A percentile compares a stretch with the other conserved stretches of the same genome.
Conservation (phyloP, 2,113 vertebrate genomes). For the Pluvianellus socialis region DNA sequence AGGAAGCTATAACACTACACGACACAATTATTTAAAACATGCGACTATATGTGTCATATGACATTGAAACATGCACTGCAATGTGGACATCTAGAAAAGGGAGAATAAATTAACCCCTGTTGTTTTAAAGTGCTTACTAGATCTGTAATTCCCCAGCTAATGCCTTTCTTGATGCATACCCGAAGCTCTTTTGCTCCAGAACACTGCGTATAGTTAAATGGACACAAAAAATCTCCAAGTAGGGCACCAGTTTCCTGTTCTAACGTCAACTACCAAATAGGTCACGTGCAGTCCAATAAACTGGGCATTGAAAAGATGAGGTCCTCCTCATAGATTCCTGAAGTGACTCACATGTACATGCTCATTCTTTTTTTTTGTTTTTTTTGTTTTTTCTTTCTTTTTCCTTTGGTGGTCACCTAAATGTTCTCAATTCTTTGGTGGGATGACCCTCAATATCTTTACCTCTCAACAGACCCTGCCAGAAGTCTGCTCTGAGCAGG, state of each 20-base stretch:
- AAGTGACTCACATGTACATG: not conserved
- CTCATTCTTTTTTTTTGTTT: not conserved
- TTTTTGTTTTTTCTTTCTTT: not conserved
- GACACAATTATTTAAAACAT: not conserved
- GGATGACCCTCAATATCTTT: not conserved
- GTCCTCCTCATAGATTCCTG: not conserved
- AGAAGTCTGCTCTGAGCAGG: conserved; percentile 92
- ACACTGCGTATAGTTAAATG: not conserved
- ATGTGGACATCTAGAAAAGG: not conserved
- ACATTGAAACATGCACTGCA: not conserved
- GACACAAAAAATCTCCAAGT: not conserved
- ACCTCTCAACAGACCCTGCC: conserved; percentile 82
- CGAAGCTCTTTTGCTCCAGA: not conserved
- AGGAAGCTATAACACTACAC: rapidly evolving
- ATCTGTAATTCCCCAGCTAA: not conserved
- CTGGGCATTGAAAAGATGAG: not conserved
- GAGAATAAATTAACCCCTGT: not conserved
- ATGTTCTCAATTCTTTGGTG: not conserved
- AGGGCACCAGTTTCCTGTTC: not conserved
- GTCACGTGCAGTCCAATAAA: not conserved
- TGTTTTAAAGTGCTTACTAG: not conserved
- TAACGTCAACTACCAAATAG: not conserved
- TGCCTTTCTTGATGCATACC: not conserved
- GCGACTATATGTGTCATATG: not conserved
- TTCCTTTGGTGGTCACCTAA: not conserved